These are phyloP conservation scores for Nylanderia fulva DNA, from an alignment of 1,140 invertebrate species.

Conservation along the genomic window DNA sequence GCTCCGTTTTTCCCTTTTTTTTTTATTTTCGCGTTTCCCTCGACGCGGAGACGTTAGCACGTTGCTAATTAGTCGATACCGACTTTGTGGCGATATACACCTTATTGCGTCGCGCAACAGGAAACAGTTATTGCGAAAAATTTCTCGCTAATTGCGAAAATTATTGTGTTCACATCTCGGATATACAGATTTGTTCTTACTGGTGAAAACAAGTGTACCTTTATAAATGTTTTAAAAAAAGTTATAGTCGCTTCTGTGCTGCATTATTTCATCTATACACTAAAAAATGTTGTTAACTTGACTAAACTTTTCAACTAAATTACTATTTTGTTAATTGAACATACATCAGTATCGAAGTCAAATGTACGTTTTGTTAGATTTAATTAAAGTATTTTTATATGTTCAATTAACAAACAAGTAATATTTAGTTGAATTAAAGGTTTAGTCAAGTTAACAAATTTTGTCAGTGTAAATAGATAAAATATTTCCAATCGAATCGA, in stretches of 20 bases:
- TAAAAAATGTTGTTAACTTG: too few relatives aligned
- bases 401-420: too few relatives aligned
- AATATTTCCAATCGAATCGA: neutral
- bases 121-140: slow-evolving; percentile 53
- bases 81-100: slow-evolving; percentile 62
- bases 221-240: neutral
- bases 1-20: slow-evolving; percentile 22
- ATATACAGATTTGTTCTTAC: neutral
- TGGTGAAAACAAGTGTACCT: neutral
- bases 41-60: slow-evolving; percentile 55
- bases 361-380: too few relatives aligned
- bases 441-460: too few relatives aligned
- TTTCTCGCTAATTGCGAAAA: slow-evolving; percentile 34
- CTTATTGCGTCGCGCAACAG: slow-evolving; percentile 7
- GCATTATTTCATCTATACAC: slow-evolving; percentile 16
- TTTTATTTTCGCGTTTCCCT: slow-evolving; percentile 24
- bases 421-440: too few relatives aligned
- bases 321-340: too few relatives aligned
- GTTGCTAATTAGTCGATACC: slow-evolving; percentile 72
- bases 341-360: too few relatives aligned
- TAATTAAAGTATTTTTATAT: too few relatives aligned
- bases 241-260: neutral
- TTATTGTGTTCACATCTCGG: neutral
- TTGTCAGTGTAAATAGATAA: neutral
- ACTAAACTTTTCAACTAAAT: too few relatives aligned